Evolutionary conservation across 2,888 invertebrate species (phyloP), one percentile per base, ranked within the genome.

Genomic region (Ormyrus thymus): DNA sequence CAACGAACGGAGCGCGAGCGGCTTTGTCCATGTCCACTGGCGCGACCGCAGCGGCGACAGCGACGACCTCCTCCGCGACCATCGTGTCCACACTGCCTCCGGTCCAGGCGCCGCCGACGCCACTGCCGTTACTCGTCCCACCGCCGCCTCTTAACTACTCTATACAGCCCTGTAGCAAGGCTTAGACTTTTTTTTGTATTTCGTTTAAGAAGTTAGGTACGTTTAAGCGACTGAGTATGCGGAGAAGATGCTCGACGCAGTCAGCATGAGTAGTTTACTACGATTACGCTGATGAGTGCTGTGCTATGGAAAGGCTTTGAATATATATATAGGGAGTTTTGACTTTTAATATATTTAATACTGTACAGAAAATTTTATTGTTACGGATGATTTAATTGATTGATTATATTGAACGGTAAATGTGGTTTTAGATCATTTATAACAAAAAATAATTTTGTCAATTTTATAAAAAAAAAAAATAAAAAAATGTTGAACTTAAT

Each of bases 81-180:
- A 7, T 80, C 76, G 10, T 48, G 7, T 53, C 79, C 10, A 43
- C 56, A 7, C 64, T 78, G 0, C 75, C 83, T 8, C 85, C 83
- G 70, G 83, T 85, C 15, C 85, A 86, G 7, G 89, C 89, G 4
- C 90, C 90, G 1, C 90, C 90, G n/a, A 89, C 90, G 11, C 89
- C 90, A 6, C 82, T 90, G 73, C 90, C 89, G 11, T 84, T 90
- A 62, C 83, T 90, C 71, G 85, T 89, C 65, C 90, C 89, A 64
- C 90, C 90, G 45, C 89, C 90, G 15, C 90, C 89, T 65, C 84
- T 82, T 75, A 84, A 84, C 69, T 90, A 89, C 68, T 89, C 89
- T 4, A 89, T 89, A 78, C 89, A 90, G 78, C 90, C 90, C 50
- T 89, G 88, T 70, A 89, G 85, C 73, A 90, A 89, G 81, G 87